Conservation (phyloP, 2,797 vertebrate species). For the Carcharodon carcharias region DNA sequence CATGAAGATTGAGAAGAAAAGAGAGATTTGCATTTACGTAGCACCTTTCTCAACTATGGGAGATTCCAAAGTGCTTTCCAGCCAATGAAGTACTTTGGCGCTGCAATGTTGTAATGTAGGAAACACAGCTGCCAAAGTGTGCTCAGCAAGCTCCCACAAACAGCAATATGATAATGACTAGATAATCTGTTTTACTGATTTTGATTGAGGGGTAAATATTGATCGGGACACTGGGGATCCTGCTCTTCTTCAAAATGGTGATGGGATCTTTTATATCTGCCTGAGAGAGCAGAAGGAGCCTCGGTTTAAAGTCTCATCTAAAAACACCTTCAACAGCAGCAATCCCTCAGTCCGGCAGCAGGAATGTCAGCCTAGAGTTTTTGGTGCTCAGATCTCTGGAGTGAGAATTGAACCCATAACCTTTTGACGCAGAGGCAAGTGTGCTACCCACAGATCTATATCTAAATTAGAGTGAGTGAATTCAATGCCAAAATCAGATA, state of each 20-base stretch:
- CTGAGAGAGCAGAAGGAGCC: background rate
- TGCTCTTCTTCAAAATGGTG: background rate
- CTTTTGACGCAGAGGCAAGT: background rate
- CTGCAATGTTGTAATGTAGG: background rate
- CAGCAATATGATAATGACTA: background rate
- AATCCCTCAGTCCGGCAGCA: no score
- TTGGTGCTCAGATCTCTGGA: background rate
- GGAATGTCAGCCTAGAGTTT: background rate
- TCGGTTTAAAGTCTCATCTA: background rate
- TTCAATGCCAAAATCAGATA: background rate
- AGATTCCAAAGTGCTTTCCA: background rate
- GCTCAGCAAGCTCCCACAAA: background rate
- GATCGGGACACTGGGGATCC: background rate
- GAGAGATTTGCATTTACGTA: background rate
- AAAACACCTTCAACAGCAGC: background rate
- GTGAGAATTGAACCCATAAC: background rate
- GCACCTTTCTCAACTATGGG: background rate
- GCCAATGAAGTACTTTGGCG: background rate
- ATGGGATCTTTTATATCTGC: background rate
- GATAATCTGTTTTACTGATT: background rate
- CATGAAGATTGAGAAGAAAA: background rate
- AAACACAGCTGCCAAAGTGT: background rate
- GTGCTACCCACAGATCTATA: background rate
- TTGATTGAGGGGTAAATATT: background rate
- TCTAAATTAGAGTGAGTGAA: background rate